Conservation (phyloP, 2,888 invertebrate genomes). For the Dysmachus trigonus region DNA sequence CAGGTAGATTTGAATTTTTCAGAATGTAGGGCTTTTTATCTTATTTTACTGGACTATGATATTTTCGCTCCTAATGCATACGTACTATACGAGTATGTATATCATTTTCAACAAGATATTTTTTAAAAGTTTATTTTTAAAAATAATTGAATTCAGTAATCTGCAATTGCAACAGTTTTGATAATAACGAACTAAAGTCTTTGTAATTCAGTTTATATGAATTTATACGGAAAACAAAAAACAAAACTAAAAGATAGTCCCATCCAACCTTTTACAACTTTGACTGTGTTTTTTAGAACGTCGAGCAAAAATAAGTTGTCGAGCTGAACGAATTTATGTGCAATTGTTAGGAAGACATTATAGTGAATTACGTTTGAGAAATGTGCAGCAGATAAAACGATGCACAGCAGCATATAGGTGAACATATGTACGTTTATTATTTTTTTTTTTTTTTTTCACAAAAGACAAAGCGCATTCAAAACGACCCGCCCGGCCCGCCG, state of each 20-base stretch:
- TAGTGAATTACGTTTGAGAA: neutral
- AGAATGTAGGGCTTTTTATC: too few relatives aligned
- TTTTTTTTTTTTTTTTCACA: neutral
- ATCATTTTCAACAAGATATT: too few relatives aligned
- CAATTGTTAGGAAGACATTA: neutral
- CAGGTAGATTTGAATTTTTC: too few relatives aligned
- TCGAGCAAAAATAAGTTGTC: neutral
- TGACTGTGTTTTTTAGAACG: neutral
- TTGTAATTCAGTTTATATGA: too few relatives aligned
- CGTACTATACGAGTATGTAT: too few relatives aligned
- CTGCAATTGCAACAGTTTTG: neutral
- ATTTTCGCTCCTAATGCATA: too few relatives aligned
- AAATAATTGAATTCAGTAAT: too few relatives aligned
- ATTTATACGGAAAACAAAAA: neutral
- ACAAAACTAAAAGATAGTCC: neutral
- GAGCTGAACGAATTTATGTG: neutral
- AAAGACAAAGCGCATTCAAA: neutral
- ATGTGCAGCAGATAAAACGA: neutral
- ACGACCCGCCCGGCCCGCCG: constrained; percentile 10
- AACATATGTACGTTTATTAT: neutral
- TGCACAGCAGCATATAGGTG: neutral
- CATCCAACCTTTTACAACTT: neutral
- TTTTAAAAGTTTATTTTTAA: too few relatives aligned
- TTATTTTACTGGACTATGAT: too few relatives aligned
- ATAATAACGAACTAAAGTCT: too few relatives aligned